Conservation (phyloP, 2,113 vertebrate species). For the Rissa tridactyla region DNA sequence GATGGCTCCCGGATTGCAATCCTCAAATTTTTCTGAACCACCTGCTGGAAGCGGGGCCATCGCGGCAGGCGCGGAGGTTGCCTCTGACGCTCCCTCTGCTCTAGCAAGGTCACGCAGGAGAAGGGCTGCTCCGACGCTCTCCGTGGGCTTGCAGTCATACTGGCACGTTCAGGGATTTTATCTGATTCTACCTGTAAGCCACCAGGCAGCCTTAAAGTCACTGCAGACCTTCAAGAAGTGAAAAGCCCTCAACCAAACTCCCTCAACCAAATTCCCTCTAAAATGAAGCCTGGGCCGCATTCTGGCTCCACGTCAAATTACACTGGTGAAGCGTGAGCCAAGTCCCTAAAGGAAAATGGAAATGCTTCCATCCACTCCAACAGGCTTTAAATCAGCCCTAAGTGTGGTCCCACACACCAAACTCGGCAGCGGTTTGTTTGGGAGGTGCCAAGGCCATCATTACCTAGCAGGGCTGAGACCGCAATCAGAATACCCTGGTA, state of each 20-base stretch:
- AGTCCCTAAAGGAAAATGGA: neutral
- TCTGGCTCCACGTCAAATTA: neutral
- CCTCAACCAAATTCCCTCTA: neutral
- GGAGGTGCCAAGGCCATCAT: neutral
- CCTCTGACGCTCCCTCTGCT: neutral
- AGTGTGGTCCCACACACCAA: neutral
- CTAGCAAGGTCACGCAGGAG: neutral
- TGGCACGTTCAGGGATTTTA: neutral
- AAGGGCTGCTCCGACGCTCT: neutral
- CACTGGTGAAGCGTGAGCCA: neutral
- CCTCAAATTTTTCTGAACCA: neutral
- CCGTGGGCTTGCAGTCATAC: neutral
- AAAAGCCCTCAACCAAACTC: neutral
- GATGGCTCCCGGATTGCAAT: neutral
- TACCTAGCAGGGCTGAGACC: neutral
- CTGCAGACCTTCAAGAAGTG: neutral
- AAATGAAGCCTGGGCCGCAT: neutral
- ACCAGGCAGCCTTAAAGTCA: neutral
- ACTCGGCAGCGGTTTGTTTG: accelerated
- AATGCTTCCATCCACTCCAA: neutral
- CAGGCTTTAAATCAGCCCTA: neutral
- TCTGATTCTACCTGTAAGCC: neutral
- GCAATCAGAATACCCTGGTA: neutral
- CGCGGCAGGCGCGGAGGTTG: neutral
- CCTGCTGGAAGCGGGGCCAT: neutral